Evolutionary conservation across 35 echinoderm and acorn worm species (phyloP).

Genomic region (Eucidaris tribuloides): DNA sequence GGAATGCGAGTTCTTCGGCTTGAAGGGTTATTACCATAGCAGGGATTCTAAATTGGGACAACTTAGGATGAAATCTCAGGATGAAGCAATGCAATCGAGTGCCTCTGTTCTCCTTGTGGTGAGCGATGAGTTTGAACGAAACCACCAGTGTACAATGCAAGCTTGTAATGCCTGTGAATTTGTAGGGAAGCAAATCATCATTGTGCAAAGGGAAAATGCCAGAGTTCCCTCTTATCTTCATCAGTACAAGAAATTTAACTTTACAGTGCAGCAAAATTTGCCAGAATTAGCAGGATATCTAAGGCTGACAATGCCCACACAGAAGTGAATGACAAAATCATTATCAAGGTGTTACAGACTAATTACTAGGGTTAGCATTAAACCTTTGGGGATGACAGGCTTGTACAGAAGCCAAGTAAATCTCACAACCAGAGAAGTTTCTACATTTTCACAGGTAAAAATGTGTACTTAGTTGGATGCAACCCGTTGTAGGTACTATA

Average conservation of each 20-base stretch:
- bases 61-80: background rate
- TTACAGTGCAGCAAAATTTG: background rate
- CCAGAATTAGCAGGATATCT: background rate
- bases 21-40: background rate
- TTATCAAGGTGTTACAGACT: too few relatives aligned
- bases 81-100: background rate
- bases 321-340: too few relatives aligned
- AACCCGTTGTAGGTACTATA: too few relatives aligned
- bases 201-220: background rate
- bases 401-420: too few relatives aligned
- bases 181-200: background rate
- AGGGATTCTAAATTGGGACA: background rate
- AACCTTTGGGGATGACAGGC: too few relatives aligned
- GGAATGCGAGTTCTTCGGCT: background rate
- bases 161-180: background rate
- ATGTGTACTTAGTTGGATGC: too few relatives aligned
- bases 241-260: background rate
- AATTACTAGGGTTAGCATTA: too few relatives aligned
- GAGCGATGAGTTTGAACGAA: background rate
- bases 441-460: too few relatives aligned
- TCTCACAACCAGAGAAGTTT: too few relatives aligned
- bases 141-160: background rate
- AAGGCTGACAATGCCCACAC: too few relatives aligned
- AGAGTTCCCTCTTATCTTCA: background rate
- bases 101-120: conserved; percentile 1